Conservation (phyloP, 2,888 invertebrate species). For the Drosophila cracens region DNA sequence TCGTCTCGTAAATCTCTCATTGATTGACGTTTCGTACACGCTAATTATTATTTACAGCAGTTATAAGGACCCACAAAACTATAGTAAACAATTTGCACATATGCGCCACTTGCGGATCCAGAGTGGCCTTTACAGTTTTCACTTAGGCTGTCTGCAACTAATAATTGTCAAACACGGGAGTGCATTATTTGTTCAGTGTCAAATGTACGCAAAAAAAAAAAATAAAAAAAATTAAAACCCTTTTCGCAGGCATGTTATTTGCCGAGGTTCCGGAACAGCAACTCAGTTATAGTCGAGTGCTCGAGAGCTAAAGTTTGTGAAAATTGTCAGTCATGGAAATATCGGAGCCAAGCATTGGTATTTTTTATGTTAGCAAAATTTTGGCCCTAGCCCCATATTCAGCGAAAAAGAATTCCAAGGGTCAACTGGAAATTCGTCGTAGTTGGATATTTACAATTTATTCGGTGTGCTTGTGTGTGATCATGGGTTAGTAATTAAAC, state of each 20-base stretch:
- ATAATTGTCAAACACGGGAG: conserved; percentile 73
- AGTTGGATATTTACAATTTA: conserved; percentile 81
- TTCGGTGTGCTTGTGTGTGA: conserved; percentile 73
- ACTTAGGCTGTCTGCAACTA: conserved; percentile 57
- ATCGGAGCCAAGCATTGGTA: conserved; percentile 78
- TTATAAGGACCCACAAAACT: conserved; percentile 28
- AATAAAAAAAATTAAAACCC: not conserved
- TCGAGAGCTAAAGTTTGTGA: conserved; percentile 23
- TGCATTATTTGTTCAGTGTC: conserved; percentile 69
- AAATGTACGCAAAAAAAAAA: conserved; percentile 37
- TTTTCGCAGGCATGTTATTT: conserved; percentile 40
- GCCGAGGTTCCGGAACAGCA: conserved; percentile 11
- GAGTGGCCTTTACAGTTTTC: conserved; percentile 15
- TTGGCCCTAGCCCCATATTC: conserved; percentile 83
- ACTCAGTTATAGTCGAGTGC: conserved; percentile 28
- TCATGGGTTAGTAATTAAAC: conserved; percentile 74
- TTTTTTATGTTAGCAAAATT: conserved; percentile 82
- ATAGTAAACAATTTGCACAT: conserved; percentile 55
- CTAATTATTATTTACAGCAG: conserved; percentile 77
- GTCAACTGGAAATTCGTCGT: conserved; percentile 73
- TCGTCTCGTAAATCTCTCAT: conserved; percentile 62
- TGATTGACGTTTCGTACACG: conserved; percentile 67
- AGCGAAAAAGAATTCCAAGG: conserved; percentile 74
- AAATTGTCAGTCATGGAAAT: conserved; percentile 79
- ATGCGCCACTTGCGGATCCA: not conserved